These are phyloP conservation scores for Dendrolimus pini DNA, from an alignment of 2,888 invertebrate species.

Conservation along the genomic window DNA sequence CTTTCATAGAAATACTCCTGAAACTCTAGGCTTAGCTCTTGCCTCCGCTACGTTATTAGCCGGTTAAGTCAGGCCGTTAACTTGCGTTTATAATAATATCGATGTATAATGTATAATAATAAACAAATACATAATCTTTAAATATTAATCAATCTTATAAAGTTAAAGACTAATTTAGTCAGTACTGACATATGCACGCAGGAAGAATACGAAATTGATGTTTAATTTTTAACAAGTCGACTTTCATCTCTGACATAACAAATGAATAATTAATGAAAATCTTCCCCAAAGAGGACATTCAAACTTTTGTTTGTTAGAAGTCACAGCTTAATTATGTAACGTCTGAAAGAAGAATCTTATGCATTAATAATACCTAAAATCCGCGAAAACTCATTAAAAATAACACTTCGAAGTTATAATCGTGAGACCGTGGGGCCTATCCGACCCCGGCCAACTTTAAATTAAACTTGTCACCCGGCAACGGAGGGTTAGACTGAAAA, in stretches of 20 bases:
- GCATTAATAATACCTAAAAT: conserved; percentile 50
- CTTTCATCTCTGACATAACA: neutral
- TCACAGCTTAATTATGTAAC: conserved; percentile 21
- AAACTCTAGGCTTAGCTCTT: too few species aligned
- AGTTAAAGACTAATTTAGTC: too few species aligned
- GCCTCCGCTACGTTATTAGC: too few species aligned
- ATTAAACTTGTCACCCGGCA: conserved; percentile 64
- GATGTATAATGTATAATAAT: too few species aligned
- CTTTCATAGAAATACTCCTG: too few species aligned
- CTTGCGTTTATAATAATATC: too few species aligned
- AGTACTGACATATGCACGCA: too few species aligned
- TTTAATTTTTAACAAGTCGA: neutral
- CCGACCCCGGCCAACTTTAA: conserved; percentile 54
- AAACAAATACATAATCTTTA: too few species aligned
- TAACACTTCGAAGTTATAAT: conserved; percentile 66
- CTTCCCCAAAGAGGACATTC: conserved; percentile 1
- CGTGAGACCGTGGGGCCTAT: conserved; percentile 43
- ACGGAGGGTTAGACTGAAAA: conserved; percentile 23
- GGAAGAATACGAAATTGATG: neutral
- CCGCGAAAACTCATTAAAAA: conserved; percentile 65
- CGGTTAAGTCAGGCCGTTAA: too few species aligned
- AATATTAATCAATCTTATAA: too few species aligned
- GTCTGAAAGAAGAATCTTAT: conserved; percentile 32
- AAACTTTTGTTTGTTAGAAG: conserved; percentile 8
- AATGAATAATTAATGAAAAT: conserved; percentile 1